Evolutionary conservation across 2,113 vertebrate genomes (phyloP), one percentile per base, ranked within the genome.

Genomic region (Melierax canorus): DNA sequence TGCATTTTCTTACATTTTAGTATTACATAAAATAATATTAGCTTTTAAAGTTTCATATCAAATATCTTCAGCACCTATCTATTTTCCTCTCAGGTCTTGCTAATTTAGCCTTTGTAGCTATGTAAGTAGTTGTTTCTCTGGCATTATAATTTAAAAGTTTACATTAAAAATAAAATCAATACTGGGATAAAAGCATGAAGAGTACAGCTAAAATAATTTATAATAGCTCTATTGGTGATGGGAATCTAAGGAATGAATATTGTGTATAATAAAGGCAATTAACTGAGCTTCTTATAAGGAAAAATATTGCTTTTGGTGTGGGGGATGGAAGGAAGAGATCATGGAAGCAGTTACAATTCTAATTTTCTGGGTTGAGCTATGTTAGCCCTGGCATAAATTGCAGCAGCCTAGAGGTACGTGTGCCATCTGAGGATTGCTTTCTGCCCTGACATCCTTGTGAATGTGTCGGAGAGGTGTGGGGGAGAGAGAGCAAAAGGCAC

Each of bases 161-260:
- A 92, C 89, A 95, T 97, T 95, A 95, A 94, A 97, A 95, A 94
- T 92, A 95, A 95, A 95, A 95, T 96, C 95, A 92, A 86, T 96
- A 95, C 73, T 26, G 38, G 84, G 89, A 90, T 94, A 94, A 97
- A 95, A 92, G 91, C 92, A 79, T 90, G 89, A 96, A 79, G 62
- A 91, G 62, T 69, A 81, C 63, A 86, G 91, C 95, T 95, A 79
- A 95, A 94, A 94, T 94, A 96, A 97, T 97, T 96, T 95, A 94
- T 90, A 95, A 55, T 67, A 63, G 87, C 66, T 91, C 53, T 94
- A 51, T 91, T 95, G 77, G 66, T 95, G 95, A 92, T 97, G 74
- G 82, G 95, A 95, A 97, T 97, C 88, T 94, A 94, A 92, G 91
- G 80, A 90, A 92, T 90, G 84, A 92, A 91, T 94, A 78, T 67